Conservation (phyloP, 2,888 invertebrate species). For the Polia nebulosa region DNA sequence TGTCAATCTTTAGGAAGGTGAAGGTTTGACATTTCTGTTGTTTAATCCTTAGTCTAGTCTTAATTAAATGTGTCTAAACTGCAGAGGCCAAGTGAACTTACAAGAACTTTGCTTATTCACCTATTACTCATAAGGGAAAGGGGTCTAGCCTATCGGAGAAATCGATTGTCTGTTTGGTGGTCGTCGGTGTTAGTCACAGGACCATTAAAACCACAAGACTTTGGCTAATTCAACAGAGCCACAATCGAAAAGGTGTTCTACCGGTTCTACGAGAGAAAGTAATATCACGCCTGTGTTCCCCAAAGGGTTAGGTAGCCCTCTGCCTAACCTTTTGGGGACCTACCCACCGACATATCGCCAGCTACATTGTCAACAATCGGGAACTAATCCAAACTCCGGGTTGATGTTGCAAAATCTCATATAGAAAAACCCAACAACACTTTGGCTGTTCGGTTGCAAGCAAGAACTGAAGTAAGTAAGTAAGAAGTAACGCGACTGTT, state of each 20-base stretch:
- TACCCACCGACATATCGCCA: not conserved
- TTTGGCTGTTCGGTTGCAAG: too few species aligned
- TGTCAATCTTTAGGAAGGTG: slow-evolving; percentile 38
- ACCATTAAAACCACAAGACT: not conserved
- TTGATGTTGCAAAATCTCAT: not conserved
- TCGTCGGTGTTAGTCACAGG: not conserved
- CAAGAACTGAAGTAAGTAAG: too few species aligned
- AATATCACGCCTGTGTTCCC: not conserved
- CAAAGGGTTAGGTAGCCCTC: not conserved
- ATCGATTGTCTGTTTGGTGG: not conserved
- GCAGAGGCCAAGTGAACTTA: not conserved
- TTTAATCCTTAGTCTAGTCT: slow-evolving; percentile 1
- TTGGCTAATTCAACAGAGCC: not conserved
- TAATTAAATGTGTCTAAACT: not conserved
- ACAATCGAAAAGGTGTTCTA: not conserved
- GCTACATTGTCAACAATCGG: not conserved
- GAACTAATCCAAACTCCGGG: not conserved
- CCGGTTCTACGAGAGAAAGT: not conserved
- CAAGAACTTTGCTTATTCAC: not conserved
- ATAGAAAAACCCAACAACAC: not conserved
- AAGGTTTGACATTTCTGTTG: slow-evolving; percentile 36
- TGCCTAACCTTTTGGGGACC: too few species aligned
- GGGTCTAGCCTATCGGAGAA: not conserved
- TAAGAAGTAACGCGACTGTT: too few species aligned
- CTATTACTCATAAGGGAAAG: not conserved